Evolutionary conservation across 2,113 vertebrate genomes (phyloP).

Genomic region (Nymphicus hollandicus): DNA sequence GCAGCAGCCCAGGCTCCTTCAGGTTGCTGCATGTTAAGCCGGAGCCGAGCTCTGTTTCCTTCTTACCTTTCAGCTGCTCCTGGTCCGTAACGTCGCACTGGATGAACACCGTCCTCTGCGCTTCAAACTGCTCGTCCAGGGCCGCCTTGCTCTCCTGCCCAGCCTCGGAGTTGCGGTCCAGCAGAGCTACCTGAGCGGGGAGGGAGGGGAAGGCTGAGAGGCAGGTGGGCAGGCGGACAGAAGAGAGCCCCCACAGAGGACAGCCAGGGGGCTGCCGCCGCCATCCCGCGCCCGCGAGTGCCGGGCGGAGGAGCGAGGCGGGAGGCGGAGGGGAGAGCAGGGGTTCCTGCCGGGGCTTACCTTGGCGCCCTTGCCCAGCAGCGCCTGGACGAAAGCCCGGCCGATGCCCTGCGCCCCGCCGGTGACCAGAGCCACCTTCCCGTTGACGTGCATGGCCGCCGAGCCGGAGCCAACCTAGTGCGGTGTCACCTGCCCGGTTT

Average conservation of each 20-base stretch:
- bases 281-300: fast-evolving
- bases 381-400: slow-evolving; percentile 79
- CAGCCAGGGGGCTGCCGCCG: not conserved
- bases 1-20: not conserved
- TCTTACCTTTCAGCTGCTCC: slow-evolving; percentile 84
- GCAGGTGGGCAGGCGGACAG: not conserved
- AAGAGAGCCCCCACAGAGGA: not conserved
- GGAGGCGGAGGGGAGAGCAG: not conserved
- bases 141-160: slow-evolving; percentile 81
- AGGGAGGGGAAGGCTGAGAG: not conserved
- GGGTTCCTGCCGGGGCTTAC: slow-evolving; percentile 45
- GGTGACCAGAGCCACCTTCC: slow-evolving; percentile 93
- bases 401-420: slow-evolving; percentile 97
- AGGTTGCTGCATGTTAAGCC: not conserved
- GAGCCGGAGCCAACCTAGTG: not conserved
- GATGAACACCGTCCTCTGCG: slow-evolving; percentile 81
- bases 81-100: slow-evolving; percentile 88
- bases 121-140: slow-evolving; percentile 84
- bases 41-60: not conserved
- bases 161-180: slow-evolving; percentile 83
- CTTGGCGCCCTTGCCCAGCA: slow-evolving; percentile 85
- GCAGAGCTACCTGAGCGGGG: slow-evolving; percentile 76
- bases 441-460: slow-evolving; percentile 83
- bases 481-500: slow-evolving; percentile 10
- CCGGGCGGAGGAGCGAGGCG: not conserved